phyloP scores from a whole-genome alignment of 1,140 invertebrate species.

The Plodia interpunctella region DNA sequence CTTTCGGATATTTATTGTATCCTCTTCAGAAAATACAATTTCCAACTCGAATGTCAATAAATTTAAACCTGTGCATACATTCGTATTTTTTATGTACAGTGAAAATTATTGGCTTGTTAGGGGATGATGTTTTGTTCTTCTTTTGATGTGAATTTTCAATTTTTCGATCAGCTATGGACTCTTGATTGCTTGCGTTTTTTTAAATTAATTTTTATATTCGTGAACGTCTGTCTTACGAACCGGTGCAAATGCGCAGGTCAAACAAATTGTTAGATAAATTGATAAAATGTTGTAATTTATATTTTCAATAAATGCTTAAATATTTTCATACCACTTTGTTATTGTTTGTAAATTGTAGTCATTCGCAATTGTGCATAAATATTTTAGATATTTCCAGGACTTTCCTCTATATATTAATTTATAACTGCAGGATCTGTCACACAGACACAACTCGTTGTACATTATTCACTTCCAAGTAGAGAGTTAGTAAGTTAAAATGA shows the following conservation, averaged over 20 bases:
- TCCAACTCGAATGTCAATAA: slow-evolving; percentile 64
- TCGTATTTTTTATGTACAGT: slow-evolving; percentile 23
- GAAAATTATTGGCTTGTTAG: slow-evolving; percentile 14
- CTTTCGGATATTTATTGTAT: slow-evolving; percentile 72
- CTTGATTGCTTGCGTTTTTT: background rate
- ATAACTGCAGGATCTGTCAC: slow-evolving; percentile 5
- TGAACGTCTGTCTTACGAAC: too few relatives aligned
- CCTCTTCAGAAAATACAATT: slow-evolving; percentile 71
- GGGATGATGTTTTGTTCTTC: slow-evolving; percentile 9
- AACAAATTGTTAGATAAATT: too few relatives aligned
- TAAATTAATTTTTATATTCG: background rate
- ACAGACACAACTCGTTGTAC: slow-evolving; percentile 8
- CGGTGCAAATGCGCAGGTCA: too few relatives aligned
- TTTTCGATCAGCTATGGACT: background rate
- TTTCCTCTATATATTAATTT: background rate
- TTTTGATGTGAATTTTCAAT: background rate
- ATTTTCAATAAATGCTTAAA: too few relatives aligned
- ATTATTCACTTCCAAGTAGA: slow-evolving; percentile 39
- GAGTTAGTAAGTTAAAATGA: too few relatives aligned
- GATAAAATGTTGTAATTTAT: too few relatives aligned
- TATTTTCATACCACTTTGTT: too few relatives aligned
- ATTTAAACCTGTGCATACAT: slow-evolving; percentile 50
- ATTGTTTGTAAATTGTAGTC: too few relatives aligned
- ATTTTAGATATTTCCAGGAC: too few relatives aligned
- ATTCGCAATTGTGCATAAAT: too few relatives aligned